These are phyloP conservation scores for Didymodactylos carnosus DNA, from an alignment of 2,888 invertebrate genomes.

Conservation along the genomic window DNA sequence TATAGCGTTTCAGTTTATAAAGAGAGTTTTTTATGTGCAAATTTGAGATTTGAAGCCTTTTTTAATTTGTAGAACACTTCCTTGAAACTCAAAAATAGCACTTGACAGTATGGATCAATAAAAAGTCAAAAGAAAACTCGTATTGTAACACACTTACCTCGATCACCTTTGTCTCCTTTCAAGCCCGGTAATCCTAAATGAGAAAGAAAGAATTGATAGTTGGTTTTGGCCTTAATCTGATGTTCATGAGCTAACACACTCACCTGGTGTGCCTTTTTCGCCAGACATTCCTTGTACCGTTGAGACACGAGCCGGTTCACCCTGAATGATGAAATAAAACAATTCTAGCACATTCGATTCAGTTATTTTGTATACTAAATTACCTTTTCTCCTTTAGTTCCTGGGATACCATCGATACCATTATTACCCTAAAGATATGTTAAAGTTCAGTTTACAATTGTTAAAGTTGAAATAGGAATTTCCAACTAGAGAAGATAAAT, in stretches of 20 bases:
- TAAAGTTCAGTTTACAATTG: no score
- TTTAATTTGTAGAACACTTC: no score
- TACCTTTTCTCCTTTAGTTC: conserved; percentile 10
- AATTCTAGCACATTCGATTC: neutral
- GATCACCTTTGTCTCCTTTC: conserved; percentile 11
- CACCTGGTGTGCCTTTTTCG: neutral
- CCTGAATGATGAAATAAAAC: neutral
- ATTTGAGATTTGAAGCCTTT: no score
- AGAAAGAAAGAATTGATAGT: neutral
- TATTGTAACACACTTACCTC: neutral
- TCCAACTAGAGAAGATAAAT: no score
- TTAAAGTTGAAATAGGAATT: no score
- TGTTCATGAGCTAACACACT: no score
- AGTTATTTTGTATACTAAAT: neutral
- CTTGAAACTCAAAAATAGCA: no score
- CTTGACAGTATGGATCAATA: no score
- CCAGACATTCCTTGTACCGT: neutral
- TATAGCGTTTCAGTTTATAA: no score
- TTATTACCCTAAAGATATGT: neutral
- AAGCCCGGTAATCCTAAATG: conserved; percentile 17
- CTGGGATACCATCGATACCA: conserved; percentile 7
- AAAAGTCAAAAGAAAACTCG: neutral
- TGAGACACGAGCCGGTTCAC: neutral
- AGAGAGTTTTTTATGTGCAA: no score
- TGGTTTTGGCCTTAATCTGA: neutral